Base-by-base conservation (phyloP, 2,113 vertebrate species). In the Lipotes vexillifer region DNA sequence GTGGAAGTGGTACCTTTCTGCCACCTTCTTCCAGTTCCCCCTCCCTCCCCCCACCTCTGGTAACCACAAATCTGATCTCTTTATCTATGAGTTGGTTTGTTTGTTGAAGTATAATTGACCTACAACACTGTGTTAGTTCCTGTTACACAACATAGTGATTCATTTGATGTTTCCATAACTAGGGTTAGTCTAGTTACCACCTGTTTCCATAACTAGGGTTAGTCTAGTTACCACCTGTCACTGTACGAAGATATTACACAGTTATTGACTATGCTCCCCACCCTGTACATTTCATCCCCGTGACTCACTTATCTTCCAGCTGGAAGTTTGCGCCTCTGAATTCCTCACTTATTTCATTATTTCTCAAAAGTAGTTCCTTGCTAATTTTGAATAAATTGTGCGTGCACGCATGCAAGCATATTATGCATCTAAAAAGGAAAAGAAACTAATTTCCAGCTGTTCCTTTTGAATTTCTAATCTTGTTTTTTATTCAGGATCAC, bases 401-500 rank as follows among this genome's bases (percentile, higher is more conserved):
- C 38, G 38, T 95, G 94, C 98, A 97, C 98, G 98, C 97, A 97
- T 97, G 98, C 97, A 98, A 20, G 93, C 97, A 96, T 97, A 97
- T 61, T 86, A 87, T n/a, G 46, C 93, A 21, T 20, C 10, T 7
- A 7, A 77, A 63, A 83, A 69, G 82, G 68, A 82, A 90, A 72
- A 46, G 46, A 91, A 41, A 0, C 46, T 2, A 44, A n/a, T 96
- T 98, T 68, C 77, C 91, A 36, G 49, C 93, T 97, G 87, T 94
- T 84, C 98, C 85, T 94, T 98, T 98, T 96, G 98, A 97, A 91
- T 97, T 97, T 98, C 97, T 97, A 97, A 98, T 97, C 94, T 98
- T 98, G 98, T 98, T 99, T 99, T 97, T 98, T 98, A 98, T 98
- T 97, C 98, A 99, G 99, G 98, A 99, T 99, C 99, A 99, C 98